phyloP scores from a whole-genome alignment of 2,888 invertebrate species.

The Elmis aenea region DNA sequence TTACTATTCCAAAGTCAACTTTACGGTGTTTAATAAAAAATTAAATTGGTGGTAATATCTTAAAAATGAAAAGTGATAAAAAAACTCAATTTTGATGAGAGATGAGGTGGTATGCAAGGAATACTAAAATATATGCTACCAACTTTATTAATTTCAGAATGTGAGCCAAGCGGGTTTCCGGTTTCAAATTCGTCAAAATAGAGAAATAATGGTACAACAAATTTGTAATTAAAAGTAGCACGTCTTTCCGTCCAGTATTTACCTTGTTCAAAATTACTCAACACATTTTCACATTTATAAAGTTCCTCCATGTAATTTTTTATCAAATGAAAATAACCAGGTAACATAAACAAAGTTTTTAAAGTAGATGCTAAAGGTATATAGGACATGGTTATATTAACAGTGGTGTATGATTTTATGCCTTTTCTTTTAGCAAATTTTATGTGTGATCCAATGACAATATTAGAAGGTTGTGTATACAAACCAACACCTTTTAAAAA shows the following conservation, averaged over 20 bases:
- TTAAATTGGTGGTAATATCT: too few species aligned
- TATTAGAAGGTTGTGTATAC: not conserved
- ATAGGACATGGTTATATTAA: not conserved
- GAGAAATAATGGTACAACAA: conserved; percentile 7
- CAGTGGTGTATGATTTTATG: not conserved
- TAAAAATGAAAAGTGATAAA: too few species aligned
- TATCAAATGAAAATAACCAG: not conserved
- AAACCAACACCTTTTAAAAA: not conserved
- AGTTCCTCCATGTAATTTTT: not conserved
- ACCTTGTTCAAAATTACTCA: not conserved
- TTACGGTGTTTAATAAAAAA: too few species aligned
- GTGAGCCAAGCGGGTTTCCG: conserved; percentile 8
- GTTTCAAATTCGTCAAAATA: conserved; percentile 11
- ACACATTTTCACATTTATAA: not conserved
- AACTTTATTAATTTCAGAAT: conserved; percentile 8
- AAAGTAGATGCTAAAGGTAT: not conserved
- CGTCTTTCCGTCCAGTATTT: not conserved
- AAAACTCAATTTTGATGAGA: conserved; percentile 5
- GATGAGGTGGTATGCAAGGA: conserved; percentile 8
- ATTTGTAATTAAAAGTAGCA: not conserved
- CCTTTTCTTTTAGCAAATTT: not conserved
- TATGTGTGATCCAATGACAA: not conserved
- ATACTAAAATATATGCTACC: conserved; percentile 7
- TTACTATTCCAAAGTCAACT: too few species aligned
- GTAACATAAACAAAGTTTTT: not conserved